Conservation (phyloP, 2,797 vertebrate species). For the Eulemur mongoz region DNA sequence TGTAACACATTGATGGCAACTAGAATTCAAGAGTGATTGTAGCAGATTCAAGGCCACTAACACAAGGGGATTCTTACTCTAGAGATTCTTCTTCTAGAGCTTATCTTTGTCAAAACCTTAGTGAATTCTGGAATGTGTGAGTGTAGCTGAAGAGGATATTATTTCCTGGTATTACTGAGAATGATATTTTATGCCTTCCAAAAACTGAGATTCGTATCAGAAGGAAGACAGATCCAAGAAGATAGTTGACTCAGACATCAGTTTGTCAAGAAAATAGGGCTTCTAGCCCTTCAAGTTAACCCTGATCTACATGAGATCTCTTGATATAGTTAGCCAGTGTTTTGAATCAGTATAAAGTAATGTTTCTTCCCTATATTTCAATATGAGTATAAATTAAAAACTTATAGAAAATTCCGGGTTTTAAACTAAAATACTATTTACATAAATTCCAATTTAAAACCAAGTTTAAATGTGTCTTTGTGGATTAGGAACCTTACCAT, state of each 20-base stretch:
- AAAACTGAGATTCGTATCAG: background rate
- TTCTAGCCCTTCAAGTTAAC: background rate
- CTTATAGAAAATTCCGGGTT: background rate
- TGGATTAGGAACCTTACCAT: background rate
- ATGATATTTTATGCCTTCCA: background rate
- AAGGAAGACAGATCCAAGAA: background rate
- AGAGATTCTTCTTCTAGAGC: background rate
- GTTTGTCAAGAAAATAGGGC: background rate
- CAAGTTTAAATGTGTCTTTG: background rate
- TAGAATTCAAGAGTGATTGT: background rate
- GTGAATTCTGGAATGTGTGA: background rate
- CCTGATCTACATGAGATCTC: background rate
- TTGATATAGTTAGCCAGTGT: background rate
- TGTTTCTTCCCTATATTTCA: background rate
- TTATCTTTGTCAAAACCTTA: background rate
- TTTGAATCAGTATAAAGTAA: background rate
- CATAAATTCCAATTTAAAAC: background rate
- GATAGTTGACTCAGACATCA: background rate
- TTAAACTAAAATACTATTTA: background rate
- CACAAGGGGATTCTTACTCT: background rate
- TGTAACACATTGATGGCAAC: background rate
- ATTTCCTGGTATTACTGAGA: background rate
- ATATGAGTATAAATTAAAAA: background rate
- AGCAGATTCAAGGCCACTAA: background rate
- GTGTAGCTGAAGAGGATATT: background rate